These are phyloP conservation scores for Chydorus sphaericus DNA, from an alignment of 2,888 invertebrate species.

Conservation along the genomic window DNA sequence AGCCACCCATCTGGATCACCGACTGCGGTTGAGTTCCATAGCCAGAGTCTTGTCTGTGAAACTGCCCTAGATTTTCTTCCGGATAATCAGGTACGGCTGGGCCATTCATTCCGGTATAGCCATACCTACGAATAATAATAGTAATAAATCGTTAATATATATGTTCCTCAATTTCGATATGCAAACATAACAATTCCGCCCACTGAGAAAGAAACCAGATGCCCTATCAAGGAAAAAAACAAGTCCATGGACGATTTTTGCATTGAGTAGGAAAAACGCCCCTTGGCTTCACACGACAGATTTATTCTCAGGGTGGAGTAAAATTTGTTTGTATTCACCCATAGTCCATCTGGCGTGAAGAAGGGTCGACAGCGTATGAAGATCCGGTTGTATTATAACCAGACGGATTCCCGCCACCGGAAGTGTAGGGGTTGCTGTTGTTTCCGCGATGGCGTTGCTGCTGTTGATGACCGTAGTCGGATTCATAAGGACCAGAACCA, in stretches of 20 bases:
- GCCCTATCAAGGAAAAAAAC: no score
- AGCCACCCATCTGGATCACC: slow-evolving; percentile 10
- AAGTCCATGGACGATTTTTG: no score
- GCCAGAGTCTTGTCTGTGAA: slow-evolving; percentile 14
- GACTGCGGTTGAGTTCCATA: slow-evolving; percentile 15
- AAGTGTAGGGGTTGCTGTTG: slow-evolving; percentile 19
- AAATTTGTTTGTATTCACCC: neutral
- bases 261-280: no score
- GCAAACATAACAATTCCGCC: no score
- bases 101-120: slow-evolving; percentile 14
- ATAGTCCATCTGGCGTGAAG: slow-evolving; percentile 5
- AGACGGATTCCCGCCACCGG: neutral
- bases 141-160: neutral
- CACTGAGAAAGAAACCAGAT: no score
- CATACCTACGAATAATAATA: slow-evolving; percentile 28
- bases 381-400: neutral
- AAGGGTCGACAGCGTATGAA: slow-evolving; percentile 1
- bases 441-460: slow-evolving; percentile 23
- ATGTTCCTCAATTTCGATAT: no score
- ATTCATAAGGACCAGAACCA: slow-evolving; percentile 3
- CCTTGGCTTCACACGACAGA: no score
- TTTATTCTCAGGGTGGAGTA: neutral
- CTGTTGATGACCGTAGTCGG: slow-evolving; percentile 27
- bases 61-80: slow-evolving; percentile 13
- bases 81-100: slow-evolving; percentile 10